phyloP scores from a whole-genome alignment of 2,113 vertebrate species.

The Tupaia tana region DNA sequence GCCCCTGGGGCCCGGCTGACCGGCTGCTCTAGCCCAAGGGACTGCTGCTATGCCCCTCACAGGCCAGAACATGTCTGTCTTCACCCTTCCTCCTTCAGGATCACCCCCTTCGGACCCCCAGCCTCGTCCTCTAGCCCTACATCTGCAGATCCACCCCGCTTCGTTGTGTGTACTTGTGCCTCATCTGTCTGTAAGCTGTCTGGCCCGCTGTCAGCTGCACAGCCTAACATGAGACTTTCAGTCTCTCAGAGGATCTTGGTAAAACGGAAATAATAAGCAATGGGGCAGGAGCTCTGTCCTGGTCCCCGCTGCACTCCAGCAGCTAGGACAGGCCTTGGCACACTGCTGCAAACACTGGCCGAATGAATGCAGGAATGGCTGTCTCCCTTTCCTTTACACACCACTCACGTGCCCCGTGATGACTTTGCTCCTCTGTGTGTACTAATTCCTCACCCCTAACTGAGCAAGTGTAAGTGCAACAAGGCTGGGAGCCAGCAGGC shows the following conservation, averaged over 20 bases:
- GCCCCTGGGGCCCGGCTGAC: not conserved
- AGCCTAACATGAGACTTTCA: not conserved
- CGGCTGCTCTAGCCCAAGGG: too few species aligned
- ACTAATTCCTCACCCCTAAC: not conserved
- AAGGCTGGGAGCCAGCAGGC: not conserved
- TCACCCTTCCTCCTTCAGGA: not conserved
- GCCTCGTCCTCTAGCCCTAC: too few species aligned
- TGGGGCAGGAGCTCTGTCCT: not conserved
- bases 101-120: not conserved
- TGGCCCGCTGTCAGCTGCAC: not conserved
- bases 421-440: not conserved
- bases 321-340: not conserved
- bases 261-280: not conserved
- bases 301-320: not conserved
- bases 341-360: too few species aligned
- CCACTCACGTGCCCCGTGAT: not conserved
- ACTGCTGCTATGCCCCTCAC: not conserved
- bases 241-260: not conserved
- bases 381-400: not conserved
- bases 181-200: not conserved
- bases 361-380: not conserved
- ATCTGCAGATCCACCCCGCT: too few species aligned
- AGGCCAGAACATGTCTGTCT: rapidly evolving
- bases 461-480: not conserved
- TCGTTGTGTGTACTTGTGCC: rapidly evolving